phyloP scores from a whole-genome alignment of 1,140 invertebrate genomes.

The Euborellia annulipes region DNA sequence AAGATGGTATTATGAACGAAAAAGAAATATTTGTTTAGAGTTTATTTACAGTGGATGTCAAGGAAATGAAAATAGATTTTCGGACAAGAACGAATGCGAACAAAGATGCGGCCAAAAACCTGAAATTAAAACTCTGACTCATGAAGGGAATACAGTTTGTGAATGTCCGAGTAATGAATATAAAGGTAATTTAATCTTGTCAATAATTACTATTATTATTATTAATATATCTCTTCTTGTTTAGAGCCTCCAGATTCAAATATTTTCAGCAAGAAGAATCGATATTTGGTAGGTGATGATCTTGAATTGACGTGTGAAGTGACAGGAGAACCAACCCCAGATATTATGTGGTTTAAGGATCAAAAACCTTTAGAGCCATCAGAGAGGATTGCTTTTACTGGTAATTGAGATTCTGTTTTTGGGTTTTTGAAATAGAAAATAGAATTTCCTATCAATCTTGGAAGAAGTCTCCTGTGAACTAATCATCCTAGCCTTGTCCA shows the following conservation, averaged over 20 bases:
- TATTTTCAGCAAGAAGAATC: too few relatives aligned
- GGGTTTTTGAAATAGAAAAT: neutral
- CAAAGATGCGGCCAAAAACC: constrained; percentile 18
- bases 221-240: too few relatives aligned
- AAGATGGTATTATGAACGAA: constrained; percentile 58
- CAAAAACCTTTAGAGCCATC: constrained; percentile 30
- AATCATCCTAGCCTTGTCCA: too few relatives aligned
- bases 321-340: constrained; percentile 56
- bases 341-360: constrained; percentile 65
- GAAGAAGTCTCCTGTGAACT: too few relatives aligned
- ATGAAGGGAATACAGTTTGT: too few relatives aligned
- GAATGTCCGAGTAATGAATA: too few relatives aligned
- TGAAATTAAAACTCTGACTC: too few relatives aligned
- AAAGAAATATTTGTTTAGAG: constrained; percentile 41
- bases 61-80: constrained; percentile 53
- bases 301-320: constrained; percentile 54
- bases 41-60: constrained; percentile 53
- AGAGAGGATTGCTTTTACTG: constrained; percentile 39
- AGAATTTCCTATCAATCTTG: too few relatives aligned
- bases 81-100: constrained; percentile 31
- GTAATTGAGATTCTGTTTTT: constrained; percentile 26
- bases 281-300: constrained; percentile 43
- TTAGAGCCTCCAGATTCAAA: too few relatives aligned
- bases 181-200: too few relatives aligned
- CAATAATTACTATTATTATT: too few relatives aligned